A percentile compares a stretch with the other conserved stretches of the same genome.
Evolutionary conservation across 2,888 invertebrate species (phyloP).

Genomic region (Antitype chi): DNA sequence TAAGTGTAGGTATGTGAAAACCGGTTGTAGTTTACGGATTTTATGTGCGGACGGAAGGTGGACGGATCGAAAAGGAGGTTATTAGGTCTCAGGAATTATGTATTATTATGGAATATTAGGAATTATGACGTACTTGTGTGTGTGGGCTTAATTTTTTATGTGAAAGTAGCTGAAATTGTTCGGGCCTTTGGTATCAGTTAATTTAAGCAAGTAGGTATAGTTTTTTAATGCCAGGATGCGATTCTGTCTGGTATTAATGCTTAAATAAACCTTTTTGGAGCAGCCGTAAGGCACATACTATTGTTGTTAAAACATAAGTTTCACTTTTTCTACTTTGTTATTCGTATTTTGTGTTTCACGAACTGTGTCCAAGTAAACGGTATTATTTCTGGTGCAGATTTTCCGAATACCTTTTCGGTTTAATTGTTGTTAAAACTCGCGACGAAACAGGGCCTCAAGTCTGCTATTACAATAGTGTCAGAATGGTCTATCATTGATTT

Average conservation of each 20-base stretch:
- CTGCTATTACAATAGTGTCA: too few relatives aligned
- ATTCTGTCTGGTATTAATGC: too few relatives aligned
- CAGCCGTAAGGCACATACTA: too few relatives aligned
- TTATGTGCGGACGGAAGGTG: constrained; percentile 11
- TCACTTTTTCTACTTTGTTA: too few relatives aligned
- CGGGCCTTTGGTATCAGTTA: neutral
- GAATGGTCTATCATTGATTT: too few relatives aligned
- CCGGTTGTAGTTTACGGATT: constrained; percentile 36
- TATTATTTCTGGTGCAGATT: neutral
- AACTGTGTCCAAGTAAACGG: too few relatives aligned
- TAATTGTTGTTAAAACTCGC: neutral
- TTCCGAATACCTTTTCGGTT: neutral
- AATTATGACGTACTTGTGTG: neutral
- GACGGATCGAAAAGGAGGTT: constrained; percentile 18
- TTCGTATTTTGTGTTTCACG: too few relatives aligned
- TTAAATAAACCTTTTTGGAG: too few relatives aligned
- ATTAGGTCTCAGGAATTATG: constrained; percentile 12
- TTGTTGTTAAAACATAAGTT: too few relatives aligned
- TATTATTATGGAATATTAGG: constrained; percentile 8
- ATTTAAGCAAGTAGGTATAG: neutral
- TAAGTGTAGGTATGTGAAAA: constrained; percentile 18
- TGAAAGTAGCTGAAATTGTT: neutral
- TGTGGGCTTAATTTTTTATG: neutral
- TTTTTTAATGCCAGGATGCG: neutral
- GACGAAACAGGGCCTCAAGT: too few relatives aligned